Percentiles rank a stretch among this genome's conserved stretches.
These are phyloP conservation scores for Hystrix cristata DNA, from an alignment of 2,113 vertebrate species.

Conservation along the genomic window DNA sequence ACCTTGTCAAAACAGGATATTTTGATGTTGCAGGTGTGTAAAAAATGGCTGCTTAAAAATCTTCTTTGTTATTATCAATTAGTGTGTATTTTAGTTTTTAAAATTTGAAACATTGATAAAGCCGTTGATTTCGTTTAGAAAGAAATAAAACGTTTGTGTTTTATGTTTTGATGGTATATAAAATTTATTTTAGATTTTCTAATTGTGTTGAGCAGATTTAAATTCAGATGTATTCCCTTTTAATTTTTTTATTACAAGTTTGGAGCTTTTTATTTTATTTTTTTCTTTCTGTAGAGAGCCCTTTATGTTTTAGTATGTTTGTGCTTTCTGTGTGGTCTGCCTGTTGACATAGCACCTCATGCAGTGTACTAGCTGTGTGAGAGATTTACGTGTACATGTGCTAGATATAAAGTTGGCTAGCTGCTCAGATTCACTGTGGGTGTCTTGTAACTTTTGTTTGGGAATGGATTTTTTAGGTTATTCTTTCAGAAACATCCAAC, in stretches of 20 bases:
- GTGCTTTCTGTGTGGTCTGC: neutral
- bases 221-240: conserved; percentile 16
- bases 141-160: neutral
- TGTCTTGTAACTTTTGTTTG: conserved; percentile 28
- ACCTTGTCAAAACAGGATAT: neutral
- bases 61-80: neutral
- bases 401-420: neutral
- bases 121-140: neutral
- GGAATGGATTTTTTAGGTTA: conserved; percentile 88
- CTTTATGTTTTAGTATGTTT: conserved; percentile 11
- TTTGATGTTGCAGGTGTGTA: neutral
- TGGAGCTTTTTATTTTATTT: conserved; percentile 21
- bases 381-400: neutral
- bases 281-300: neutral
- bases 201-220: conserved; percentile 52
- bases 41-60: conserved; percentile 28
- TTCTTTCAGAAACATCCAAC: conserved; percentile 94
- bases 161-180: conserved; percentile 9
- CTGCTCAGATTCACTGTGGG: neutral
- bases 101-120: conserved; percentile 30
- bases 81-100: neutral
- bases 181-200: conserved; percentile 55
- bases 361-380: neutral
- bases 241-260: conserved; percentile 8
- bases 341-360: neutral